Evolutionary conservation across 2,113 vertebrate genomes (phyloP), one percentile per base, ranked within the genome.

Genomic region (Oreochromis aureus): DNA sequence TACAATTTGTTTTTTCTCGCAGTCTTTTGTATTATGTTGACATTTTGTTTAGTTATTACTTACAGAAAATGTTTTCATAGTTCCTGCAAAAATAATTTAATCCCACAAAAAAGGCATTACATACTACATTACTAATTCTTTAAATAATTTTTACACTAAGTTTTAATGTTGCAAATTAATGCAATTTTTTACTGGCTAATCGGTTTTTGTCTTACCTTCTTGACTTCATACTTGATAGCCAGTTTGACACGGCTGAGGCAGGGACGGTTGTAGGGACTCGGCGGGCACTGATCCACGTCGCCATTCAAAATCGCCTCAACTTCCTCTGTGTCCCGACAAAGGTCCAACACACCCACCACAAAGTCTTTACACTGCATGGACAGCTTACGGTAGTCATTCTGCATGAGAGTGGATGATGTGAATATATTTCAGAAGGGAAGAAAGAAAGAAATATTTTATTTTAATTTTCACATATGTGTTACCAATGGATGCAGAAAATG

Each of bases 361-460:
- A 99, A 99, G 92, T 99, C 98, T 95, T 99, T 99, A 95, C 98
- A 99, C 96, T 99, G 98, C 98, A 99, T 99, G 96, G 98, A 99
- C 96, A 99, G 95, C 96, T 99, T 99, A 87, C 98, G 96, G 87
- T 99, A 99, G 91, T 99, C 98, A 0, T 99, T 99, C 98, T 99
- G 92, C 22, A 91, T 5, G 24, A 10, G 32, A 59, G 51, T 11
- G 15, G 7, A n/a, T 44, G 7, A 76, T 46, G 1, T 46, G 22
- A 16, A 11, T 18, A 4, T 55, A 56, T 73, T 73, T 73, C 13
- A 58, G 36, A 18, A 86, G 34, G 7, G 15, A 32, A 5, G 51
- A 48, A 56, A 16, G 78, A 81, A 36, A 11, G 7, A 13, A 58
- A 59, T 6, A 44, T 59, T 81, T 16, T 7, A 56, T 39, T 24